phyloP scores from a whole-genome alignment of 2,888 invertebrate species.

The Phorcus lineatus region DNA sequence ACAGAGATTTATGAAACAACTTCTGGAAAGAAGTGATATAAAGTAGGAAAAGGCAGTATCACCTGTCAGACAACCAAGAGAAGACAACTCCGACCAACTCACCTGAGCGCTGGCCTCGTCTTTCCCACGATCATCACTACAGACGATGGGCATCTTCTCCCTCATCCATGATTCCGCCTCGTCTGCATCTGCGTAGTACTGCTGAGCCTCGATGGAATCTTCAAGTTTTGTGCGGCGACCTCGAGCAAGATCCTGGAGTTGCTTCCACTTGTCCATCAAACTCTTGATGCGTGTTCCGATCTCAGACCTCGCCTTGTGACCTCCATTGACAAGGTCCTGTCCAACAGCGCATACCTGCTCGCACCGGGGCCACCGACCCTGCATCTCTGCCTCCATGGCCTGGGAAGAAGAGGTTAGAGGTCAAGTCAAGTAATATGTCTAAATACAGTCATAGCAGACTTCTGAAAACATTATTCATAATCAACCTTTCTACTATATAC shows the following conservation, averaged over 20 bases:
- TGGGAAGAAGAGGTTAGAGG: slow-evolving; percentile 48
- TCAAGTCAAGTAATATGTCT: neutral
- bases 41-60: too few relatives aligned
- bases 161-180: slow-evolving; percentile 98
- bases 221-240: slow-evolving; percentile 80
- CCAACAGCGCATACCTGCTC: slow-evolving; percentile 81
- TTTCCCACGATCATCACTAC: slow-evolving; percentile 91
- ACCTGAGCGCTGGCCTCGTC: slow-evolving; percentile 93
- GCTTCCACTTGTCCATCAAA: slow-evolving; percentile 90
- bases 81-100: neutral
- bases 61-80: too few relatives aligned
- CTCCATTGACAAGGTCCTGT: slow-evolving; percentile 84
- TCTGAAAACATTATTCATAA: too few relatives aligned
- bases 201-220: slow-evolving; percentile 94
- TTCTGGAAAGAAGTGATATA: too few relatives aligned
- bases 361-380: slow-evolving; percentile 77
- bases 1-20: too few relatives aligned
- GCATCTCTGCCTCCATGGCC: slow-evolving; percentile 87
- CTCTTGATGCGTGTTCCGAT: slow-evolving; percentile 89
- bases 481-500: too few relatives aligned
- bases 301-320: slow-evolving; percentile 88
- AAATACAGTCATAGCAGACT: neutral
- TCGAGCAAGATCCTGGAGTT: slow-evolving; percentile 88
- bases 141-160: slow-evolving; percentile 93
- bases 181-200: slow-evolving; percentile 97